Conservation (phyloP, 2,113 vertebrate species). For the Perca schrenkii region DNA sequence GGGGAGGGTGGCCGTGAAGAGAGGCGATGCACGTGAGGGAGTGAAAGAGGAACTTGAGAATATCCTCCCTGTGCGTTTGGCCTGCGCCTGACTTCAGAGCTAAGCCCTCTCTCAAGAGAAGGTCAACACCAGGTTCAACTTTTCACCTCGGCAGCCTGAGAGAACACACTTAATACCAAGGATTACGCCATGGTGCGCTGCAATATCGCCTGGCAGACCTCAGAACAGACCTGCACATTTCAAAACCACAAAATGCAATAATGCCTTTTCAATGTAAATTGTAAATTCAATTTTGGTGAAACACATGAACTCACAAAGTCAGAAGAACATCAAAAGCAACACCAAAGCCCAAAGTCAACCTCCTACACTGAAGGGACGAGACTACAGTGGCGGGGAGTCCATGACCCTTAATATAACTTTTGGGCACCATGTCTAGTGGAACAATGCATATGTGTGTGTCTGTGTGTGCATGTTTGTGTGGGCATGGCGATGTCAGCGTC, state of each 20-base stretch:
- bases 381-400: background rate
- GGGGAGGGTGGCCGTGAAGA: constrained; percentile 39
- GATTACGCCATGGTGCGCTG: constrained; percentile 63
- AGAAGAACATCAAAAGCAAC: background rate
- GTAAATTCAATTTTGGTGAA: background rate
- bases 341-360: background rate
- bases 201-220: constrained; percentile 53
- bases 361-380: background rate
- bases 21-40: constrained; percentile 61
- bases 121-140: constrained; percentile 83
- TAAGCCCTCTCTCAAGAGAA: constrained; percentile 81
- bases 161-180: constrained; percentile 74
- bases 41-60: constrained; percentile 81
- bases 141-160: constrained; percentile 80
- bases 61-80: constrained; percentile 80
- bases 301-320: background rate
- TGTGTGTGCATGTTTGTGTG: background rate
- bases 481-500: constrained; percentile 54
- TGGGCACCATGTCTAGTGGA: background rate
- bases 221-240: constrained; percentile 31
- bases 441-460: background rate
- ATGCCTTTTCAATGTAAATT: constrained; percentile 27
- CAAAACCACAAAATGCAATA: constrained; percentile 26
- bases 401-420: constrained; percentile 22
- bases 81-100: constrained; percentile 80